These are phyloP conservation scores for Scomber japonicus DNA, from an alignment of 2,113 vertebrate species.

Conservation along the genomic window DNA sequence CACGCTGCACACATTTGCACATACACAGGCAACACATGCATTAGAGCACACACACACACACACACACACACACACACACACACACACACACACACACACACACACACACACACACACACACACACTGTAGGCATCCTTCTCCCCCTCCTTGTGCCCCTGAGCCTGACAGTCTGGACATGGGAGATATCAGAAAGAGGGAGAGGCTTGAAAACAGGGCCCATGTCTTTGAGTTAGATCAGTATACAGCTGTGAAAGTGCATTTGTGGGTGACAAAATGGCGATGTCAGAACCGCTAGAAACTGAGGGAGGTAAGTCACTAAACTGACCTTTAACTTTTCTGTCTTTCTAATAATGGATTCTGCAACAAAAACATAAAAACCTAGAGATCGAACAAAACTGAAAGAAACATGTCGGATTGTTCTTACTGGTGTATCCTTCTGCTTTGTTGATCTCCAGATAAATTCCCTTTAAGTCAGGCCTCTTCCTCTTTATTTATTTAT, in stretches of 20 bases:
- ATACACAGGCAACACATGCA: conserved; percentile 33
- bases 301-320: conserved; percentile 72
- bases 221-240: conserved; percentile 63
- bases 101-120: background rate
- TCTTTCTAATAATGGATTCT: conserved; percentile 10
- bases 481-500: background rate
- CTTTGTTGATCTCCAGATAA: background rate
- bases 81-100: background rate
- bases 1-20: conserved; percentile 66
- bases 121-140: conserved; percentile 50
- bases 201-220: conserved; percentile 69
- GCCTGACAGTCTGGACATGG: conserved; percentile 81
- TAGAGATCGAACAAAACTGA: conserved; percentile 9
- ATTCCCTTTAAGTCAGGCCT: background rate
- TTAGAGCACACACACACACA: conserved; percentile 5
- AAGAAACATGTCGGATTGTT: conserved; percentile 10
- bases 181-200: conserved; percentile 79
- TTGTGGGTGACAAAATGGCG: conserved; percentile 73
- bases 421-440: background rate
- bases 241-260: conserved; percentile 63
- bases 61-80: conserved; percentile 13
- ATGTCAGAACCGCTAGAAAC: conserved; percentile 75
- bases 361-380: background rate
- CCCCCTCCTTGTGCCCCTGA: conserved; percentile 72
- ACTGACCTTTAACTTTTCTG: conserved; percentile 44